Base-by-base conservation (phyloP, 2,797 vertebrate genomes). In the Pipistrellus nathusii region DNA sequence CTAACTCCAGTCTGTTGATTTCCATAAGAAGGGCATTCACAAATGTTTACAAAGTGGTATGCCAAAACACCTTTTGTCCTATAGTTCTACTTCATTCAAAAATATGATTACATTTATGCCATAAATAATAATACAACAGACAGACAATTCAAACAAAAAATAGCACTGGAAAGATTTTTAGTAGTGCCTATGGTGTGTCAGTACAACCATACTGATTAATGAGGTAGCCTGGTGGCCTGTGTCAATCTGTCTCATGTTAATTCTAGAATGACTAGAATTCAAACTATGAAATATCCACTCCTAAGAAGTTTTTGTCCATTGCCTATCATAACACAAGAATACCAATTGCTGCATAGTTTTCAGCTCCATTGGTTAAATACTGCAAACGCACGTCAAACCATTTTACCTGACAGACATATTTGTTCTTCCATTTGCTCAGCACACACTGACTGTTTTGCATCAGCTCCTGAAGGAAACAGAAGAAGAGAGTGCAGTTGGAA, bases 391-490 rank as follows among this genome's bases (percentile, higher is more conserved):
- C 97, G 95, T 97, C 95, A 97, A 97, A 97, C 95, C 93, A 97
- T 98, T 98, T 97, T 99, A 99, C 99, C 99, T 99, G 99, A 98
- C 99, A 99, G 98, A 98, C 98, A 85, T 98, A 97, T 98, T 99
- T 99, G 98, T 97, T 99, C 98, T 98, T 99, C 99, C 99, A 99
- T 99, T 98, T 99, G 98, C 98, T 99, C 97, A 99, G 98, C 98
- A 99, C 97, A 98, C 99, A 99, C 64, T 97, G 98, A 97, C 98
- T 99, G 95, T 96, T 99, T 98, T 99, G 99, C 98, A 99, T 98
- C 97, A 99, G 98, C 95, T 99, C 99, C 99, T 99, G 97, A 97
- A 98, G 92, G 96, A 98, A 98, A 98, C 92, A 98, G 97, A 98
- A 98, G 98, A 98, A 95, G 98, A 99, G 93, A 96, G 96, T 75